These are phyloP conservation scores for Lepidonotus clava DNA, from an alignment of 2,888 invertebrate genomes.

Conservation along the genomic window DNA sequence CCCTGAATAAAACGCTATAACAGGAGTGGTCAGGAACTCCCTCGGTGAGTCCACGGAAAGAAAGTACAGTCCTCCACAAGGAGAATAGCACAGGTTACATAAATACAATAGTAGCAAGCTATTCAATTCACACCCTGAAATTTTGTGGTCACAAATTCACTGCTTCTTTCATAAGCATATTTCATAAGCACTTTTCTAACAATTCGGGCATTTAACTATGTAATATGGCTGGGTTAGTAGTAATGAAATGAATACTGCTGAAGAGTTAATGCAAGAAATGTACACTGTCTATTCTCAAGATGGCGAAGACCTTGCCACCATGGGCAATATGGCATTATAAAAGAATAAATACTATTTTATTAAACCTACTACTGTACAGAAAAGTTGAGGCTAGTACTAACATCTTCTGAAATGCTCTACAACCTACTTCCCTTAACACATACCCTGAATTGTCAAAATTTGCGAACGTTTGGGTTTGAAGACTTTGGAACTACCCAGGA, in stretches of 20 bases:
- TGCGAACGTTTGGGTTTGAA: not conserved
- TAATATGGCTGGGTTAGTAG: not conserved
- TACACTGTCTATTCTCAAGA: not conserved
- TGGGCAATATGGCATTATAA: not conserved
- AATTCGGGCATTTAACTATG: not conserved
- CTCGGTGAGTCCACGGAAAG: not conserved
- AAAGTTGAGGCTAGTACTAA: not conserved
- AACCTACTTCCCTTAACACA: not conserved
- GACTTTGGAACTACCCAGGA: not conserved
- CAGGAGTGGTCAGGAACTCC: not conserved
- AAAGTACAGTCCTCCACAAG: not conserved
- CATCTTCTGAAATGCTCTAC: not conserved
- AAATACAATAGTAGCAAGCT: not conserved
- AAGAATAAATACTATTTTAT: constrained; percentile 2
- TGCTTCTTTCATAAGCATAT: too few relatives aligned
- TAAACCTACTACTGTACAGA: not conserved
- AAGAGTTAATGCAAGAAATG: not conserved
- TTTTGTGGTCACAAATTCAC: too few relatives aligned
- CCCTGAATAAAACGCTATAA: not conserved
- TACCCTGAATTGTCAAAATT: not conserved
- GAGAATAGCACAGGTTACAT: not conserved
- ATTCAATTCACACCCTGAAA: too few relatives aligned
- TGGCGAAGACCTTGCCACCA: too few relatives aligned
- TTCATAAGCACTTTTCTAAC: too few relatives aligned
- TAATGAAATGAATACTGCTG: not conserved